Base-by-base conservation (phyloP, 2,888 invertebrate species). In the Mesodorylaimus sp. region DNA sequence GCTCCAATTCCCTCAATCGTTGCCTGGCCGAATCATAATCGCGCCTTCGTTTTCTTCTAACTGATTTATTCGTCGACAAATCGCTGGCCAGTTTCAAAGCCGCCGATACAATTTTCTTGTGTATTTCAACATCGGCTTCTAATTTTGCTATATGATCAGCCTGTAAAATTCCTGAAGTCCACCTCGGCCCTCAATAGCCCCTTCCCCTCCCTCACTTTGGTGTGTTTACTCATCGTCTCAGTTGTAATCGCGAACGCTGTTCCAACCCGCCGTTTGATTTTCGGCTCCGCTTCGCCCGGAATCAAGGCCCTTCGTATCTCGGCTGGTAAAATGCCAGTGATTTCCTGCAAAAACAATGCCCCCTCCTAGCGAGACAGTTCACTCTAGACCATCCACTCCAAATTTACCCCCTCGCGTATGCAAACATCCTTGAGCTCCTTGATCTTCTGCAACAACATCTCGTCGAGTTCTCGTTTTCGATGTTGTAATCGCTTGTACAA, bases 341-440 rank as follows among this genome's bases (percentile, higher is more conserved):
- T 64, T 62, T 81, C 80, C 71, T 72, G 57, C 24, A 43, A n/a
- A n/a, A n/a, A n/a, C n/a, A 32, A 32, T 32, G 16, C 16, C 32
- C 10, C 10, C 10, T 16, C 16, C 32, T 13, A 32, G 10, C 41
- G 41, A 13, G 21, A 19, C 21, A 19, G 21, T 21, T 19, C 21
- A 16, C 13, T n/a, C n/a, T n/a, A n/a, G n/a, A n/a, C n/a, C n/a
- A n/a, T n/a, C n/a, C n/a, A n/a, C n/a, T n/a, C n/a, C n/a, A n/a
- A n/a, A 46, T 64, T 56, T 60, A 71, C 73, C 50, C 79, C 81
- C 68, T 80, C 79, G 52, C 82, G 79, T 28, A 87, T 76, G 65
- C 88, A 88, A 59, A 86, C 67, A 60, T 77, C 75, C 64, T 82
- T 80, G 24, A 88, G 72, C 66, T 86, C 84, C 58, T 78, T 80